Base-by-base conservation (phyloP, 2,888 invertebrate genomes). In the Cephus pygmeus region DNA sequence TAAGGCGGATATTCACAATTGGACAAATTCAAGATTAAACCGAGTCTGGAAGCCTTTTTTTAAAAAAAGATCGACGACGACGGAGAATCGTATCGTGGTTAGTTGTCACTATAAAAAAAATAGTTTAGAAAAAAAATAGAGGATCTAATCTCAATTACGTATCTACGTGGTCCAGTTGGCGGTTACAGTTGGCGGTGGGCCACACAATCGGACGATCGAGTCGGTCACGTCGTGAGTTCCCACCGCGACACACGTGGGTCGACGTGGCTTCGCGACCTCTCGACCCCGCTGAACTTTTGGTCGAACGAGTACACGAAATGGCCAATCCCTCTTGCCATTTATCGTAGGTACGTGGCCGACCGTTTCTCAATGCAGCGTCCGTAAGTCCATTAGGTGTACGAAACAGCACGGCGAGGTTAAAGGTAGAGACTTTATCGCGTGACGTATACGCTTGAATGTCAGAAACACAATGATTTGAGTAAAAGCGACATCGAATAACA, bases 161-260 rank as follows among this genome's bases (percentile, higher is more conserved):
- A 77, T 77, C 69, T 56, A 56, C 75, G 74, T 75, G 75, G 75
- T 75, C 75, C 75, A 77, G 77, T 77, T 77, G 33, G 71, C 77
- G 34, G 69, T 35, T 69, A 36, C 15, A 34, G 30, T 12, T 23
- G 56, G 34, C 12, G 35, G 40, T 34, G 12, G 68, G 69, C 56
- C 56, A 56, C 56, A 23, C 56, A 75, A 69, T 31, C 69, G 68
- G 75, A 77, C 80, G 76, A 84, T 85, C 81, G 85, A 81, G 82
- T 81, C 80, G 82, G 85, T 85, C 86, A 84, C 85, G 85, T 86
- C 85, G 83, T 80, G 80, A 73, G 80, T 86, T 86, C 84, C 81
- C 85, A 84, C 80, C 82, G 78, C 80, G 81, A 81, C 83, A 77
- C 79, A 85, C 82, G 79, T 80, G 84, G 82, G 79, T 82, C 74